Conservation (phyloP, 1,140 invertebrate genomes). For the Penaeus indicus region DNA sequence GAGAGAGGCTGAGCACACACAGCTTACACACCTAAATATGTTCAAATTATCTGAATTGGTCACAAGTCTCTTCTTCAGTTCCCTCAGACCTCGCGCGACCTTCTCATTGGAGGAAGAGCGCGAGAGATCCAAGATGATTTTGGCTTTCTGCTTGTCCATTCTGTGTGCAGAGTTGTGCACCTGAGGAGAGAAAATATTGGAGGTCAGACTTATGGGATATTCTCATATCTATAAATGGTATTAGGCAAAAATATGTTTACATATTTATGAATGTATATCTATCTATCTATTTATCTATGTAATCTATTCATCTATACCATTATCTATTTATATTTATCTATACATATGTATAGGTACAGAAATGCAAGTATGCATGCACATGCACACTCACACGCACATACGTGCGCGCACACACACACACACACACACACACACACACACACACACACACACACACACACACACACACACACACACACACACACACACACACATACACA, state of each 20-base stretch:
- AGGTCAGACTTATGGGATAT: slow-evolving; percentile 22
- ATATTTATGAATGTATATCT: neutral
- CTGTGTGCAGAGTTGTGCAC: neutral
- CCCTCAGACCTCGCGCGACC: slow-evolving; percentile 26
- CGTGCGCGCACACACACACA: neutral
- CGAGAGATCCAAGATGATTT: slow-evolving; percentile 43
- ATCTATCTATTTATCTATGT: neutral
- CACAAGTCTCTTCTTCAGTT: slow-evolving; percentile 49
- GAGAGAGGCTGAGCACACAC: neutral
- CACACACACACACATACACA: too few relatives aligned
- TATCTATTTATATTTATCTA: neutral
- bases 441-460: too few relatives aligned
- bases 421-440: neutral
- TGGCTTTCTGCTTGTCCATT: slow-evolving; percentile 55
- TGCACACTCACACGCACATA: neutral
- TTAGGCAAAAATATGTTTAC: neutral
- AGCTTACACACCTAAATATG: slow-evolving; percentile 32
- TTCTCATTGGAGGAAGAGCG: slow-evolving; percentile 35
- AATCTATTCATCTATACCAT: neutral
- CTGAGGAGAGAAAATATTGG: neutral
- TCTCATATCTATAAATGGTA: slow-evolving; percentile 18
- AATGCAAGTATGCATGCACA: neutral
- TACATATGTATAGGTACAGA: neutral
- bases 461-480: too few relatives aligned
- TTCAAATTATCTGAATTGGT: slow-evolving; percentile 29